Evolutionary conservation across 2,888 invertebrate genomes (phyloP), one percentile per base, ranked within the genome.

Genomic region (Gerris lacustris): DNA sequence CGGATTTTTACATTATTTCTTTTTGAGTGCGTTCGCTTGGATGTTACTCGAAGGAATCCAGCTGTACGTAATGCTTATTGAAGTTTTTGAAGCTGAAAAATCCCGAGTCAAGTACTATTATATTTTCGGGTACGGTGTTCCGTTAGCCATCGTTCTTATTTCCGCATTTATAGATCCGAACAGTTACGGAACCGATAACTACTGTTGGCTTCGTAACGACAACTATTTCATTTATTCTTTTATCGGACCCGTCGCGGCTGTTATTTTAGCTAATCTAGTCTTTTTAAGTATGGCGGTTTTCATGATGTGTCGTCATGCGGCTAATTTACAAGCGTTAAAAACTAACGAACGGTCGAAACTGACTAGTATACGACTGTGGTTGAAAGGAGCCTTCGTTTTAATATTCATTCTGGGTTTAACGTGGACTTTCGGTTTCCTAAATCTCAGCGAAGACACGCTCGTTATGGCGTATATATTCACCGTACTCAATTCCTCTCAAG

Each of bases 1-100:
- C 72, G 93, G 92, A 31, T 83, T 93, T 72, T 83, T 96, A 74
- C 92, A 93, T 79, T 92, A 91, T 82, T 90, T 94, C 83, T 94
- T 96, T 82, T 83, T 96, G 75, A 91, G 93, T 74, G 91, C 95
- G 62, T 94, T 96, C 79, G 89, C 92, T 72, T 96, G 96, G 96
- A 95, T 96, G 90, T 94, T 95, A 82, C 86, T 96, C 77, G 96
- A 96, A 89, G 96, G 95, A 76, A 93, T 95, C 81, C 96, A 96
- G 82, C 85, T 96, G 45, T 96, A 96, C 84, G 91, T 94, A 73
- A 94, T 95, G 90, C 84, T 96, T 72, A 90, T 96, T 76, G 95
- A 95, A 82, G 94, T 95, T 71, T 94, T 93, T 82, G 93, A 94
- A 81, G 89, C 91, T 11, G 94, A 94, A 80, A 90, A 91, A 77